Percentiles rank a stretch among this genome's conserved stretches.
These are phyloP conservation scores for Rhinolophus ferrumequinum DNA, from an alignment of 2,113 vertebrate genomes.

Conservation along the genomic window DNA sequence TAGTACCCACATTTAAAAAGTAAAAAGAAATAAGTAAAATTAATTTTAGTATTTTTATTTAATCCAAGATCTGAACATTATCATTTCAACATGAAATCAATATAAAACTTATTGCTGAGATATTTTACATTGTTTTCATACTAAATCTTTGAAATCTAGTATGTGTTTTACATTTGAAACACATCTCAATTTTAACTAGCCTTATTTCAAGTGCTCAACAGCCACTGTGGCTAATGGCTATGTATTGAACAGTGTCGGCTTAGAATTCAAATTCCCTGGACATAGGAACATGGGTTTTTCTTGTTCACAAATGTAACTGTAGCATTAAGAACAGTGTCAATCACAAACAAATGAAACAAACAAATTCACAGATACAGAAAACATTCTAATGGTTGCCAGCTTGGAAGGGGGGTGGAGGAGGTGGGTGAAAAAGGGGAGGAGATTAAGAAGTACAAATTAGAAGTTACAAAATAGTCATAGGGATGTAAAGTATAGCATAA, in stretches of 20 bases:
- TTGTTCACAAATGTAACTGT: background rate
- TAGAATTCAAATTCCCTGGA: conserved; percentile 12
- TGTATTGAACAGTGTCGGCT: background rate
- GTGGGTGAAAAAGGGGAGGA: too few species aligned
- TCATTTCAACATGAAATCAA: background rate
- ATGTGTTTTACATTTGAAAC: conserved; percentile 16
- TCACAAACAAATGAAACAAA: too few species aligned
- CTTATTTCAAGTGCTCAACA: background rate
- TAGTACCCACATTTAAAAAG: background rate
- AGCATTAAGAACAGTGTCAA: background rate
- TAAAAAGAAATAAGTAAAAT: background rate
- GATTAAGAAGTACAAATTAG: too few species aligned
- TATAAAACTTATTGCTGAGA: conserved; percentile 6
- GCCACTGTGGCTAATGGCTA: background rate
- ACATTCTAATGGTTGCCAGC: too few species aligned
- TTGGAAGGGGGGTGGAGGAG: too few species aligned
- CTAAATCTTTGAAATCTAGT: background rate
- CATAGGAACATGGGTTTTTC: background rate
- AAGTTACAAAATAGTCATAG: too few species aligned
- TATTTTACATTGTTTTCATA: background rate
- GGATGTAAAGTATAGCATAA: too few species aligned
- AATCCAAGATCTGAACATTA: conserved; percentile 5
- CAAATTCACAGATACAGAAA: too few species aligned
- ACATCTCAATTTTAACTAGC: background rate
- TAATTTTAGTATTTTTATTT: conserved; percentile 42